A percentile compares a stretch with the other conserved stretches of the same genome.
phyloP scores from a whole-genome alignment of 2,113 vertebrate genomes.

The Plectropomus leopardus region DNA sequence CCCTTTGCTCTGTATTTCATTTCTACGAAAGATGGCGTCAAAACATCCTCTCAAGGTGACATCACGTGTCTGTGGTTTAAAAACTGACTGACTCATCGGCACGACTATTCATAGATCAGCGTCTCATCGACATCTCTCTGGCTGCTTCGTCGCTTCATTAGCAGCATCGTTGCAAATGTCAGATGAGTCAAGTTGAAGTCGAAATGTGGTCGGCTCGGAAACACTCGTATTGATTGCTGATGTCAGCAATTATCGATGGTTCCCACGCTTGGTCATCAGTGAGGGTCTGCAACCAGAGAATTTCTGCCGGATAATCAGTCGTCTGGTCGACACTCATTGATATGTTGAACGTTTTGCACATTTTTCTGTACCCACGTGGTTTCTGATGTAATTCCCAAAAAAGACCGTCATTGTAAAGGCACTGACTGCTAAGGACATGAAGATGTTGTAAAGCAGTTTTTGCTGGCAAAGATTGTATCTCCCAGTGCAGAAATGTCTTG shows the following conservation, averaged over 20 bases:
- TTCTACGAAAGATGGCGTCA: not conserved
- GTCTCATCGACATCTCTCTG: constrained; percentile 1
- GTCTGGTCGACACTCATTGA: not conserved
- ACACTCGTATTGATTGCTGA: not conserved
- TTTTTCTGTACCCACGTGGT: not conserved
- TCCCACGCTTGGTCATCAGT: not conserved
- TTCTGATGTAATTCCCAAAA: not conserved
- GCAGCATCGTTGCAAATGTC: not conserved
- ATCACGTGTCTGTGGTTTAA: not conserved
- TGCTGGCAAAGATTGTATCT: not conserved
- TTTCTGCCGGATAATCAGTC: not conserved
- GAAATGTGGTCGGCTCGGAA: not conserved
- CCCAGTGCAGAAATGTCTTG: not conserved
- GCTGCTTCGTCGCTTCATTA: not conserved
- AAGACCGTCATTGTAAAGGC: too few relatives aligned
- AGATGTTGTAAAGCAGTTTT: not conserved
- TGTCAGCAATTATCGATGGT: not conserved
- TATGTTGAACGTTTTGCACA: not conserved
- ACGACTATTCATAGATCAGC: not conserved
- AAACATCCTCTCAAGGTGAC: not conserved
- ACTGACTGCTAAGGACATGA: not conserved
- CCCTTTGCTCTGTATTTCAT: not conserved
- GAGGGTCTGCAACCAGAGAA: not conserved
- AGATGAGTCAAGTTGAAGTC: not conserved
- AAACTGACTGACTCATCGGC: not conserved